A percentile compares a stretch with the other conserved stretches of the same genome.
Conservation (phyloP, 1,140 invertebrate species). For the Drosophila saltans region DNA sequence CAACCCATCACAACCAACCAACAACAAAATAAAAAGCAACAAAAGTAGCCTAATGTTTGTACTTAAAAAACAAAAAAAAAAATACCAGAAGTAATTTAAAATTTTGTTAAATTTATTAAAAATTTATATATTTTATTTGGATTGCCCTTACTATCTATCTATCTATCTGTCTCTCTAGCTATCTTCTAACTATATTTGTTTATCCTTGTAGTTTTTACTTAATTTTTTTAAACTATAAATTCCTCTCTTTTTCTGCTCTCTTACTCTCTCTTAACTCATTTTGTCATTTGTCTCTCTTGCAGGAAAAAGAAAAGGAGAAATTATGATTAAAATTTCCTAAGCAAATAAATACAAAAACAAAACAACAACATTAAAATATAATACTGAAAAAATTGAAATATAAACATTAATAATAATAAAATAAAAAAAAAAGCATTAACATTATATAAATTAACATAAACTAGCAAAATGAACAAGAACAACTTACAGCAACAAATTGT, state of each 20-base stretch:
- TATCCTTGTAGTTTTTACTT: neutral
- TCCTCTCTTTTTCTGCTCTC: neutral
- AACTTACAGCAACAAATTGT: constrained; percentile 23
- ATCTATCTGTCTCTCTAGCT: neutral
- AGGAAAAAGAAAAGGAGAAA: constrained; percentile 83
- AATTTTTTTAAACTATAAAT: constrained; percentile 11
- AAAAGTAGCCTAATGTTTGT: constrained; percentile 46
- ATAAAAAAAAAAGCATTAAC: constrained; percentile 48
- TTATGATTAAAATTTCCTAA: constrained; percentile 83
- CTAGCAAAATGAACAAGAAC: constrained; percentile 50
- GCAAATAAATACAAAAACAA: constrained; percentile 48
- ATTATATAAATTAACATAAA: constrained; percentile 64
- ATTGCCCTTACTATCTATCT: constrained; percentile 11
- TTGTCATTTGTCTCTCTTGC: constrained; percentile 76
- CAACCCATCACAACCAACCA: constrained; percentile 51
- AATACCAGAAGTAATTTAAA: constrained; percentile 46
- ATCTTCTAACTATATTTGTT: neutral
- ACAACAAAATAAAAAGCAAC: constrained; percentile 43
- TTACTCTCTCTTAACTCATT: constrained; percentile 49
- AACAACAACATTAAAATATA: constrained; percentile 53
- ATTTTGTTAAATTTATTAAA: constrained; percentile 44
- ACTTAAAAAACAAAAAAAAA: constrained; percentile 28
- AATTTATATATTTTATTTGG: constrained; percentile 23
- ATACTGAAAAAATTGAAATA: constrained; percentile 14
- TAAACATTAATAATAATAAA: constrained; percentile 44